Evolutionary conservation across 2,888 invertebrate genomes (phyloP).

Genomic region (Napeogenes sylphis): DNA sequence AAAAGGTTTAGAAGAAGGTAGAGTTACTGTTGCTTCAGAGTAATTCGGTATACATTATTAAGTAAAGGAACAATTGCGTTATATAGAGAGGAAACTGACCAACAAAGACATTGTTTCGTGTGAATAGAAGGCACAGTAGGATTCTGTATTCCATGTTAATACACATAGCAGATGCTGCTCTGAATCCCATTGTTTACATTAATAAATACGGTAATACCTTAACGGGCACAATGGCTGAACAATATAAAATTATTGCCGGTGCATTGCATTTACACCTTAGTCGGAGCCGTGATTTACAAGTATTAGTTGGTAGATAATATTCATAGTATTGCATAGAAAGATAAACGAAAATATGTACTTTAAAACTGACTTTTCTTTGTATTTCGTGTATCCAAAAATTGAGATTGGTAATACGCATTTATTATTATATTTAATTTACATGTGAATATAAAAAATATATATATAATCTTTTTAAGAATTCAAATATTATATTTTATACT

Average conservation of each 20-base stretch:
- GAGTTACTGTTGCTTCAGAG: not conserved
- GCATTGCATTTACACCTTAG: constrained; percentile 30
- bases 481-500: too few relatives aligned
- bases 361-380: too few relatives aligned
- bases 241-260: constrained; percentile 36
- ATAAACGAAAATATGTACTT: not conserved
- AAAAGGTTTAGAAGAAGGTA: not conserved
- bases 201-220: constrained; percentile 36
- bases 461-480: too few relatives aligned
- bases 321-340: not conserved
- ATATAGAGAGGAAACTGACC: not conserved
- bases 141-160: constrained; percentile 15
- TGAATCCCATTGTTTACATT: constrained; percentile 30
- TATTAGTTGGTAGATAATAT: constrained; percentile 11
- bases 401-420: too few relatives aligned
- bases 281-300: constrained; percentile 13
- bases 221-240: constrained; percentile 29
- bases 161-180: constrained; percentile 21
- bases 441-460: too few relatives aligned
- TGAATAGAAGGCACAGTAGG: not conserved
- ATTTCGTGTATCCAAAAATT: too few relatives aligned
- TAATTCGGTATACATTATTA: not conserved
- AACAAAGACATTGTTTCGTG: not conserved
- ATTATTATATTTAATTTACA: too few relatives aligned
- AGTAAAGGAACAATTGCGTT: too few relatives aligned